Evolutionary conservation across 2,888 invertebrate genomes (phyloP), one percentile per base, ranked within the genome.

Genomic region (Drosophila meridiana): DNA sequence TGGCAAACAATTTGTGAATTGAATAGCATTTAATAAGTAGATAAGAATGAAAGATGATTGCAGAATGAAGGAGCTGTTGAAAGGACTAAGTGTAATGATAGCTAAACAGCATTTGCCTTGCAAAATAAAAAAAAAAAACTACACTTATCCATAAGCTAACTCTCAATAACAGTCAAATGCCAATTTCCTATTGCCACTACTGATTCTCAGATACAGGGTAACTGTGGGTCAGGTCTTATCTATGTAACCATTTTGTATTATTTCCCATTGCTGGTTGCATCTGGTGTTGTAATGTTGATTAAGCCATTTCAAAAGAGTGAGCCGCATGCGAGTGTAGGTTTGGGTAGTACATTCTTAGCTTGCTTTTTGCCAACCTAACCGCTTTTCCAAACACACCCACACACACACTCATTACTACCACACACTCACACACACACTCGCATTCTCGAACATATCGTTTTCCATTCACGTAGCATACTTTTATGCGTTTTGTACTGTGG

Each of bases 381-480:
- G 34, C 58, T 13, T 7, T 30, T 0, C 43, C 52, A 40, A 43
- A 14, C 14, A 50, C n/a, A 8, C 20, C 26, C 32, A 45, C 32
- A 20, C 30, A 4, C 34, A 3, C 38, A 13, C 5, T 4, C 40
- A 40, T 20, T 20, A 20, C 20, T 20, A 20, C 20, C 9, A 62
- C 43, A 26, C 36, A 40, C 26, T 30, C 43, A 20, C 11, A 32
- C 9, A 6, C 40, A 34, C 26, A 28, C 50, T 30, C 55, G 45
- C 20, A 28, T 30, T 5, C 9, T 6, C 6, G 59, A 60, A 34
- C 64, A 71, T 68, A 67, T 80, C 63, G 78, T 58, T 78, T 79
- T 57, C 68, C 64, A 67, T 80, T 65, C 59, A 68, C 67, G 62
- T 78, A 71, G 79, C 79, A 81, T 73, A 79, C 79, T 79, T 79